Conservation (phyloP, 2,113 vertebrate genomes). For the Colius striatus region DNA sequence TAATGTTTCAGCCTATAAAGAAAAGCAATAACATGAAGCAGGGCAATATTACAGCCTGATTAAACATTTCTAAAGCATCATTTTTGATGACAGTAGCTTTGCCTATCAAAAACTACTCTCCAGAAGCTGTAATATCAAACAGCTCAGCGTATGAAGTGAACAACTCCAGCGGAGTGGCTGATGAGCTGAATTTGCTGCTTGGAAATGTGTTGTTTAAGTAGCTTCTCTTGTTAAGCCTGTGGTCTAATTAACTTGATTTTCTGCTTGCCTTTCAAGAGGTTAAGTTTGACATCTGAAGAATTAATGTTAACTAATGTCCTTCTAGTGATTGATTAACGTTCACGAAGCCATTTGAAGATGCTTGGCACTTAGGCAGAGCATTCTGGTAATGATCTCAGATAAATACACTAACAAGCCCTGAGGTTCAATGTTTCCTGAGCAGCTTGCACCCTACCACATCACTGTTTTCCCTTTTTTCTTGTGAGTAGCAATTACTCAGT, state of each 20-base stretch:
- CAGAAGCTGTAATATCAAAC: background rate
- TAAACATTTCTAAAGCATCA: background rate
- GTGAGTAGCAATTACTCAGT: background rate
- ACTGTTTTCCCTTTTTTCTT: background rate
- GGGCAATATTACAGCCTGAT: background rate
- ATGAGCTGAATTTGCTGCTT: background rate
- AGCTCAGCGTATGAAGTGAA: background rate
- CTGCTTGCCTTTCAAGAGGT: background rate
- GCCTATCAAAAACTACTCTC: background rate
- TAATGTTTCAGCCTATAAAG: slow-evolving; percentile 2
- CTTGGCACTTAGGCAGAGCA: background rate
- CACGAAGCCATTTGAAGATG: background rate
- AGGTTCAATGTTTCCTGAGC: background rate
- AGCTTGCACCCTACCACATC: background rate
- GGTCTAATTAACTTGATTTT: slow-evolving; percentile 18
- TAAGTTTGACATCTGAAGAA: background rate
- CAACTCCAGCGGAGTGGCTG: background rate
- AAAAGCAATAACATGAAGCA: background rate
- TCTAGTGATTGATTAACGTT: background rate
- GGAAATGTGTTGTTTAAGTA: background rate
- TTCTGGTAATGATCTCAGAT: background rate
- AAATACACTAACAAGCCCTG: background rate
- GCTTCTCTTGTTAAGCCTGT: background rate
- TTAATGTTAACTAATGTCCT: background rate
- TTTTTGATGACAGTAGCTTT: background rate